A percentile compares a stretch with the other conserved stretches of the same genome.
Evolutionary conservation across 92 coral and sea anemone species (phyloP).

Genomic region (Galaxea fascicularis): DNA sequence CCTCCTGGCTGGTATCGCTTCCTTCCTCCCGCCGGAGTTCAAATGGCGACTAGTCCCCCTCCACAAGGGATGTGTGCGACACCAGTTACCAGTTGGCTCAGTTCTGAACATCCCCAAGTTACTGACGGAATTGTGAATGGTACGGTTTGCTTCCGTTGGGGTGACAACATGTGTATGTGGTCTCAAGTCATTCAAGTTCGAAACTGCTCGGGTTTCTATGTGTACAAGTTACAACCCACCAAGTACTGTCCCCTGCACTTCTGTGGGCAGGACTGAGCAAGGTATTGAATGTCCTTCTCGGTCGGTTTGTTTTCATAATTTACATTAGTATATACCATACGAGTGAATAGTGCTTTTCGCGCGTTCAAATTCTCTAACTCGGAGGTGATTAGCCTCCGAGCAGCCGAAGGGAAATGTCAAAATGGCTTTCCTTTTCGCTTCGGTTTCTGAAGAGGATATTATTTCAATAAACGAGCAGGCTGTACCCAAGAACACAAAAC

Average conservation of each 20-base stretch:
- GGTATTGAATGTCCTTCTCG: background rate
- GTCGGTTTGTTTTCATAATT: background rate
- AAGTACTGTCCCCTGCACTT: conserved; percentile 33
- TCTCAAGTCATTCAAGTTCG: conserved; percentile 13
- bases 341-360: no score
- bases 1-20: conserved; percentile 49
- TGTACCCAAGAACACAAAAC: no score
- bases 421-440: no score
- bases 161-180: conserved; percentile 19
- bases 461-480: no score
- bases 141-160: conserved; percentile 25
- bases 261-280: conserved; percentile 21
- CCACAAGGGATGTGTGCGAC: conserved; percentile 24
- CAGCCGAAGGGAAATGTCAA: no score
- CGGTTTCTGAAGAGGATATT: no score
- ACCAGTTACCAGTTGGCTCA: conserved; percentile 32
- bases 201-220: conserved; percentile 47
- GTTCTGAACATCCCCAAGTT: conserved; percentile 11
- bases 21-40: conserved; percentile 19
- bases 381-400: no score
- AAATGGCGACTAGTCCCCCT: conserved; percentile 36
- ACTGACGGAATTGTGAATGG: conserved; percentile 25
- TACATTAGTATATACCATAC: no score
- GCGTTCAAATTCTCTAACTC: no score
- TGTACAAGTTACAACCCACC: conserved; percentile 35